Base-by-base conservation (phyloP, 2,113 vertebrate species). In the Rhombomys opimus region DNA sequence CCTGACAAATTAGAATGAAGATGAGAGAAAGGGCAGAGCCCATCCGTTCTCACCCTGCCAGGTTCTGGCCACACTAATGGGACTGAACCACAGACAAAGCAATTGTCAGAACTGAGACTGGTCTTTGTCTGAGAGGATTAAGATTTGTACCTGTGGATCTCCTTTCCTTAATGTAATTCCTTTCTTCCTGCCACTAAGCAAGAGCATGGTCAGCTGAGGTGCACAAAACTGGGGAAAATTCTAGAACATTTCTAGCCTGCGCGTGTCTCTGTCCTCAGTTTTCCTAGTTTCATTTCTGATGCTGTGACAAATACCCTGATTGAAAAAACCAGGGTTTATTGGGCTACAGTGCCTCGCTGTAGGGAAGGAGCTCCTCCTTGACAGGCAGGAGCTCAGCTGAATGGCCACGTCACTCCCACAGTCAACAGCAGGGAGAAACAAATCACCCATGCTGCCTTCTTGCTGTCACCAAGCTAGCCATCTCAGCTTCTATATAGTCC, bases 31-130 rank as follows among this genome's bases (percentile, higher is more conserved):
- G 87, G 10, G 61, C 38, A 17, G 7, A 84, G 59, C 41, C 41
- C 63, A 11, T 20, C 2, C 0, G 0, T 15, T 9, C 10, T 8
- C 7, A 8, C 27, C 11, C 1, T 9, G 50, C 32, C 84, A 10
- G 78, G 38, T 18, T 0, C 30, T 0, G 23, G 90, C 65, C 46
- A 12, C 3, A 52, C 41, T 52, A 20, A 84, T n/a, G 20, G 35
- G 0, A 2, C n/a, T 32, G 22, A 89, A 46, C 1, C 13, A 4
- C 0, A 1, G n/a, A 52, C 8, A 46, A 20, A 46, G 65, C 70
- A n/a, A 10, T 18, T 0, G 78, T 82, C 4, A 17, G 70, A 4
- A 1, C 57, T 8, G 7, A n/a, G 95, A 50, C 30, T 0, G 1
- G 75, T 35, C 75, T 63, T 25, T 38, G 87, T n/a, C 82, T 78